Conservation (phyloP, 2,113 vertebrate species). For the Leucosticte australis region DNA sequence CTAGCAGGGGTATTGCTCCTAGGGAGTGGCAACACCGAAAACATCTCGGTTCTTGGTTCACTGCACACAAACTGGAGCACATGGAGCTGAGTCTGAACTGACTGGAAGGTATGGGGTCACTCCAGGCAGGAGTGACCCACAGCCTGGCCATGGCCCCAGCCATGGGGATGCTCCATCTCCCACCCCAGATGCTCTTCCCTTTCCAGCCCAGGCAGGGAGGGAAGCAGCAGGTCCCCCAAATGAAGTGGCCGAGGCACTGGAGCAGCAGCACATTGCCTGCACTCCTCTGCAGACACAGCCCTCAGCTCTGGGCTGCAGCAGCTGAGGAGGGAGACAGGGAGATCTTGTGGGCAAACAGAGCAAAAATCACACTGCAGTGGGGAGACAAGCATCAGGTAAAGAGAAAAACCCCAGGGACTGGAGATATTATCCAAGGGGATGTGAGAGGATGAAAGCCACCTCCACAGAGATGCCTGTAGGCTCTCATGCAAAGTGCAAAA, state of each 20-base stretch:
- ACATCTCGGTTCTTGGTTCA: background rate
- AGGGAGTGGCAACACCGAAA: fast-evolving
- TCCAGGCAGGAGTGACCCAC: background rate
- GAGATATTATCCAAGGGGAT: background rate
- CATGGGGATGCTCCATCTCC: background rate
- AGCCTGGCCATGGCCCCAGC: background rate
- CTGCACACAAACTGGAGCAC: background rate
- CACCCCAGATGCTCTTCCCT: fast-evolving
- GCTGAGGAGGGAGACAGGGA: background rate
- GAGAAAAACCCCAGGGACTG: background rate
- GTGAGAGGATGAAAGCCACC: background rate
- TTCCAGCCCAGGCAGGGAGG: background rate
- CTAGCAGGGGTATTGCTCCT: background rate
- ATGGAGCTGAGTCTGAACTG: fast-evolving
- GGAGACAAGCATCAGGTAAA: background rate
- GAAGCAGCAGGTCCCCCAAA: background rate
- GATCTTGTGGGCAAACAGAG: background rate
- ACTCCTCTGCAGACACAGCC: background rate
- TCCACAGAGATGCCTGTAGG: background rate
- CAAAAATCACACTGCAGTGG: background rate
- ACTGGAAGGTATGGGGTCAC: background rate
- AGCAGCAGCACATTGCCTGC: background rate
- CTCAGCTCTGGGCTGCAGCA: background rate
- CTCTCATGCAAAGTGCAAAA: background rate
- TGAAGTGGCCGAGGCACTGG: fast-evolving